A percentile compares a stretch with the other conserved stretches of the same genome.
Evolutionary conservation across 2,797 vertebrate species (phyloP).

Genomic region (Phoeniculus purpureus): DNA sequence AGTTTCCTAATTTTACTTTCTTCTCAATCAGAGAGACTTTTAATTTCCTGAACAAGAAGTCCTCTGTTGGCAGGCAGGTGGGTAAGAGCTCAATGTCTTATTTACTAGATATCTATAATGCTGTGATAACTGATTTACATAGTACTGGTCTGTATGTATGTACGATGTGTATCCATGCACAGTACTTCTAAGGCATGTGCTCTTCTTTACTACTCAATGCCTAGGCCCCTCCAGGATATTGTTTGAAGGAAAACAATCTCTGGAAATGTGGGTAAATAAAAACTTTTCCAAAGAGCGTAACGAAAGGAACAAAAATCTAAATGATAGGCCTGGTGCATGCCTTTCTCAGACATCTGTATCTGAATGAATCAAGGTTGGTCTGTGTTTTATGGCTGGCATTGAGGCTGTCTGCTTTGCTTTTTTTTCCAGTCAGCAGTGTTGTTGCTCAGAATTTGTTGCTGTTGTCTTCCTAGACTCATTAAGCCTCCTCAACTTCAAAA

Average conservation of each 20-base stretch:
- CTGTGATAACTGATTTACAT: neutral
- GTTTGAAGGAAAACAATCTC: neutral
- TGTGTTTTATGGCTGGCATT: neutral
- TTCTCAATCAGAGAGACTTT: neutral
- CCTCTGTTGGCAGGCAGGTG: neutral
- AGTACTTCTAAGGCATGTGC: neutral
- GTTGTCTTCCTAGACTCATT: neutral
- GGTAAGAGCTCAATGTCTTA: neutral
- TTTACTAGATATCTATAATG: accelerated
- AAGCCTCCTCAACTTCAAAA: neutral
- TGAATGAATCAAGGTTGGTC: neutral
- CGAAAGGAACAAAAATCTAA: neutral
- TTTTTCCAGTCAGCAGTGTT: neutral
- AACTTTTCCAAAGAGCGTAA: neutral
- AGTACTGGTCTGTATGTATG: neutral
- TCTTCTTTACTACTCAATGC: neutral
- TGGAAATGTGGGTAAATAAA: neutral
- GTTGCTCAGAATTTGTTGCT: conserved; percentile 15
- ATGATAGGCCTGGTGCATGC: neutral
- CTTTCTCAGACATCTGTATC: neutral
- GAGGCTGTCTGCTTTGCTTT: neutral
- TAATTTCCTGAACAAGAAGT: neutral
- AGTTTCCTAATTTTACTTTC: neutral
- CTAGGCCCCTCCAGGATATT: neutral
- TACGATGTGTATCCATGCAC: too few relatives aligned